Percentiles rank a stretch among this genome's conserved stretches.
Conservation (phyloP, 2,113 vertebrate species). For the cattle (Bos taurus) region ARS-UCD2.0 NC_037342.1:25473501-25474000, state of each 20-base stretch:
- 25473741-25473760: neutral
- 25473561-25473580: neutral
- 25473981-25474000: neutral
- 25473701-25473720: neutral
- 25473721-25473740: neutral
- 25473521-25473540: neutral
- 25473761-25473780: neutral
- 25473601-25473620: neutral
- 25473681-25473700: neutral
- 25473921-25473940: neutral
- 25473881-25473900: neutral
- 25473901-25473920: neutral
- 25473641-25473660: neutral
- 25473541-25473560: neutral
- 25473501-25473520: neutral
- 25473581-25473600: neutral
- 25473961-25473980: neutral
- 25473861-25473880: neutral
- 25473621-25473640: neutral
- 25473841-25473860: neutral
- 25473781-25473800: neutral
- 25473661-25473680: neutral
- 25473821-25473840: neutral
- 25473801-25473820: neutral
- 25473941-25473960: neutral